Base-by-base conservation (phyloP, 2,888 invertebrate genomes). In the Drosophila phalerata region DNA sequence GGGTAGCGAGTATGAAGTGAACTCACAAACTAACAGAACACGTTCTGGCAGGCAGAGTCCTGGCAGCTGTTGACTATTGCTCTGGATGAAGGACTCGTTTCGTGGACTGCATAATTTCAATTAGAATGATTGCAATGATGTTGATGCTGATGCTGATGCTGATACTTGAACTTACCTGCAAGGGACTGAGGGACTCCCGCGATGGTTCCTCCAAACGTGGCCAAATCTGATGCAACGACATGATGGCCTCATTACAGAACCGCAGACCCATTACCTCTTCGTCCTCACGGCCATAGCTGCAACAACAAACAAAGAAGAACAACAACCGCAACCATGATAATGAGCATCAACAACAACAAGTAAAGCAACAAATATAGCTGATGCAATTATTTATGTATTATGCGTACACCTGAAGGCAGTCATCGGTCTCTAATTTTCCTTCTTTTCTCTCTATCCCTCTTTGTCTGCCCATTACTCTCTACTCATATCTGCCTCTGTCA, bases 231-330 rank as follows among this genome's bases (percentile, higher is more conserved):
- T 96, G 96, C 63, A 98, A 94, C 89, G 98, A 97, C 95, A 98
- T 96, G 91, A 98, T 96, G 58, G 98, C 97, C 93, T 99, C 99
- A 92, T 99, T 99, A 93, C 98, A 97, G 94, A 99, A 99, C 90
- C 98, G 98, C 79, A 99, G 94, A 0, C 99, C 99, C 96, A 99
- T 97, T 25, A 99, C 99, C 93, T 99, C 99, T 91, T 99, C 97
- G 92, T 99, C 99, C 93, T 99, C 99, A 49, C 99, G 94, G 0
- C 99, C 99, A 91, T 99, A 99, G 81, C 96, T 96, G 91, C n/a
- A 62, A 69, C 22, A 17, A 37, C 8, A 19, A 51, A 15, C 51
- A 34, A 5, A n/a, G n/a, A 34, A 45, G 25, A 45, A 45, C 28
- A 43, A 8, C 19, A 48, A 30, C n/a, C 47, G 0, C 11, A 43